These are phyloP conservation scores for Ctenosaura bakeri DNA, from an alignment of 2,797 vertebrate genomes.

Conservation along the genomic window DNA sequence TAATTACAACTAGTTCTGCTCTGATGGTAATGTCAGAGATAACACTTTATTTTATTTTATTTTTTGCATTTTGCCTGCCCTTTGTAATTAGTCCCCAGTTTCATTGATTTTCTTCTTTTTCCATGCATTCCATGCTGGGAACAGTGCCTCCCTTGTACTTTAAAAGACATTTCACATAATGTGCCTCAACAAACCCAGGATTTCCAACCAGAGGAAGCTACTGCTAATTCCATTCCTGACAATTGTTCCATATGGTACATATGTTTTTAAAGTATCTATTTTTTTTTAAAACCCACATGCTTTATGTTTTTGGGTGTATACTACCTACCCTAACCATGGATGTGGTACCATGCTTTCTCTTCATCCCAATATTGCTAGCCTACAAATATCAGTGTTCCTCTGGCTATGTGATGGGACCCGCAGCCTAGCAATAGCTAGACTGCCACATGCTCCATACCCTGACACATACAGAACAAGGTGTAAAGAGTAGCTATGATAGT, in stretches of 20 bases:
- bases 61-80: background rate
- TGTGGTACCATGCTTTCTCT: too few species aligned
- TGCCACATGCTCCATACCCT: too few species aligned
- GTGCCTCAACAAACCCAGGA: background rate
- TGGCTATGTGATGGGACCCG: too few species aligned
- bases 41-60: background rate
- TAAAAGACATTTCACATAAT: background rate
- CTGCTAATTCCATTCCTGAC: background rate
- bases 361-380: too few species aligned
- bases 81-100: slow-evolving; percentile 5
- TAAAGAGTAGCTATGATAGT: background rate
- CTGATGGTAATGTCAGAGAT: background rate
- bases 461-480: too few species aligned
- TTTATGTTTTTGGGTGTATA: background rate
- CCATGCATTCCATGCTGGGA: background rate
- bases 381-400: too few species aligned
- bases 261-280: background rate
- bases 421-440: too few species aligned
- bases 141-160: background rate
- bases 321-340: background rate
- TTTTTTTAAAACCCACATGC: background rate
- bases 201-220: background rate
- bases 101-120: background rate
- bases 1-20: slow-evolving; percentile 12
- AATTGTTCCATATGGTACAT: background rate